Conservation (phyloP, 2,888 invertebrate genomes). For the Drosophila neotestacea region DNA sequence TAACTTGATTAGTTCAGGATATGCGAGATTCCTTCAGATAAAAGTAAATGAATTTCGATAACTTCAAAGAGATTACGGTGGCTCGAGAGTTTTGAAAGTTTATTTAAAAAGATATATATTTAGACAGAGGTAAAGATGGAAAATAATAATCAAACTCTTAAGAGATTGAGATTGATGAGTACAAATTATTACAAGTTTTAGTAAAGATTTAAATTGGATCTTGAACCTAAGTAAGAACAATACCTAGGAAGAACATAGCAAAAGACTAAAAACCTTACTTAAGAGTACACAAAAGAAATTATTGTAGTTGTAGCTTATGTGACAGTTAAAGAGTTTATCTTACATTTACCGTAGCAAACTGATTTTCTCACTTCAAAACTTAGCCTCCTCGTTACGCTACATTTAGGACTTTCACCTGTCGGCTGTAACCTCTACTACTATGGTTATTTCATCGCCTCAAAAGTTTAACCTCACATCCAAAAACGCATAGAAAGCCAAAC, state of each 20-base stretch:
- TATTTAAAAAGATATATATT: background rate
- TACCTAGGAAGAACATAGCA: background rate
- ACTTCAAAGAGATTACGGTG: slow-evolving; percentile 9
- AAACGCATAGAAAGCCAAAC: slow-evolving; percentile 9
- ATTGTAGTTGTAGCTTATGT: background rate
- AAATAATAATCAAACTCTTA: too few relatives aligned
- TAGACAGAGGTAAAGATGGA: background rate
- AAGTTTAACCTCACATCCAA: slow-evolving; percentile 28
- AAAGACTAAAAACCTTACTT: background rate
- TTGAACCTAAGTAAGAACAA: background rate
- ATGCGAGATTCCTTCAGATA: background rate
- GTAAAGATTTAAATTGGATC: background rate
- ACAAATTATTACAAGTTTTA: too few relatives aligned
- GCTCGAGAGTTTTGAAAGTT: background rate
- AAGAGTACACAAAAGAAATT: too few relatives aligned
- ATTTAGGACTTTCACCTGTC: background rate
- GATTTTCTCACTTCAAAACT: background rate
- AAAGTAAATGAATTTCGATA: background rate
- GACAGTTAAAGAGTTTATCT: background rate
- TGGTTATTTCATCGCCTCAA: too few relatives aligned
- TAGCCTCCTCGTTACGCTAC: background rate
- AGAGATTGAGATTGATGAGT: background rate
- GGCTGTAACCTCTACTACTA: too few relatives aligned
- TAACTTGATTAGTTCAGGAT: slow-evolving; percentile 10
- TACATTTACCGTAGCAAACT: background rate